These are phyloP conservation scores for Marasmarcha lunaedactyla DNA, from an alignment of 2,888 invertebrate genomes.

Conservation along the genomic window DNA sequence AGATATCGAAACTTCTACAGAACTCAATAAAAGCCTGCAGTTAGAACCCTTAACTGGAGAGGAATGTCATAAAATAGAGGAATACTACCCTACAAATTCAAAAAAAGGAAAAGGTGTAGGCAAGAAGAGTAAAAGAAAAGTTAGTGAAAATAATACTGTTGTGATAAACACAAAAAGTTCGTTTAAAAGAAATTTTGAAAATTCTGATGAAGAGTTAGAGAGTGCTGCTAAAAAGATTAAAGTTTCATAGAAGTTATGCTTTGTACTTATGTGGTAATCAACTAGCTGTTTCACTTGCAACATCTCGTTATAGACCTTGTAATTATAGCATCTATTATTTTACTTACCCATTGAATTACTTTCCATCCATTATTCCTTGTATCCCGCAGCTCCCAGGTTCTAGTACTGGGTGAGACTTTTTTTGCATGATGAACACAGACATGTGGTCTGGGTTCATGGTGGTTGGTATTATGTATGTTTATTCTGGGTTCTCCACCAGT, in stretches of 20 bases:
- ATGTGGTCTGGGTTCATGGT: no score
- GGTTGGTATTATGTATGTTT: no score
- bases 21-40: slow-evolving; percentile 36
- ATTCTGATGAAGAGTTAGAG: slow-evolving; percentile 19
- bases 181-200: slow-evolving; percentile 25
- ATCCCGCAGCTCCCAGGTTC: no score
- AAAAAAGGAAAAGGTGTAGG: slow-evolving; percentile 32
- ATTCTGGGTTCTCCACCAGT: no score
- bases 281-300: no score
- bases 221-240: slow-evolving; percentile 29
- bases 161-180: slow-evolving; percentile 13
- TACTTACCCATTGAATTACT: no score
- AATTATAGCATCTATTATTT: no score
- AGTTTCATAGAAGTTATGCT: slow-evolving; percentile 14
- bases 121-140: slow-evolving; percentile 30
- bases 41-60: slow-evolving; percentile 42
- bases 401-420: no score
- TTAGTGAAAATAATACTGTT: slow-evolving; percentile 22
- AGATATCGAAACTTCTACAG: slow-evolving; percentile 21
- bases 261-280: no score
- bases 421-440: no score
- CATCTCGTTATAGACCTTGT: no score
- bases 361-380: no score
- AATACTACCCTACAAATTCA: slow-evolving; percentile 35
- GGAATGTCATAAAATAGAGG: slow-evolving; percentile 46